Percentiles rank a stretch among this genome's conserved stretches.
Evolutionary conservation across 2,113 vertebrate species (phyloP).

Genomic region (Poicephalus gulielmi): DNA sequence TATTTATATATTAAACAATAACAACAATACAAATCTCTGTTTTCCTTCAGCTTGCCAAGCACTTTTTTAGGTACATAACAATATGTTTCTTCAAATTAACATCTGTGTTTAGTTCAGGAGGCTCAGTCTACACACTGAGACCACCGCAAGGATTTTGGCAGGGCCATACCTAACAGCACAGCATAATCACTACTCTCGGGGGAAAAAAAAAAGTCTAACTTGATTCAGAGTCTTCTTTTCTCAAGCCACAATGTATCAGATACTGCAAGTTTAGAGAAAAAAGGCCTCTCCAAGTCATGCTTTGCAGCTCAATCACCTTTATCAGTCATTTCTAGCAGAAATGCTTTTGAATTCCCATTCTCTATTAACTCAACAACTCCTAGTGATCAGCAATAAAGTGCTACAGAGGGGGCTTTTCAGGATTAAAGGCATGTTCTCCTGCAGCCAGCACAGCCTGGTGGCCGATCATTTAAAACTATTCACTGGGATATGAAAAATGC

Average conservation of each 20-base stretch:
- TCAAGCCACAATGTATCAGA: background rate
- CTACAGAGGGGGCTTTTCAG: background rate
- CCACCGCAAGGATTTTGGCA: background rate
- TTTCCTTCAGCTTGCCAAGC: conserved; percentile 44
- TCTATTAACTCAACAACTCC: background rate
- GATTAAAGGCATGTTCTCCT: background rate
- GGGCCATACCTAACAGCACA: background rate
- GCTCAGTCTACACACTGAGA: background rate
- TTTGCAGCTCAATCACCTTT: background rate
- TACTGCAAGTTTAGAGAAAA: background rate
- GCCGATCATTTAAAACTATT: conserved; percentile 5
- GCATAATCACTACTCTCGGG: background rate
- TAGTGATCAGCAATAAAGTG: background rate
- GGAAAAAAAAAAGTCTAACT: background rate
- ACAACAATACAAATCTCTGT: conserved; percentile 39
- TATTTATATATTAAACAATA: conserved; percentile 56
- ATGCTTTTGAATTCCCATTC: background rate
- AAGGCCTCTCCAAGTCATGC: background rate
- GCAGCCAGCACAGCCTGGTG: background rate
- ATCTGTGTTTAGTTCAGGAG: background rate
- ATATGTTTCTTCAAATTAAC: background rate
- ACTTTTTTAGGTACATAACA: conserved; percentile 27
- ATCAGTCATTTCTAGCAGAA: conserved; percentile 24
- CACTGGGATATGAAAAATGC: background rate
- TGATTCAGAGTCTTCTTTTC: background rate